Base-by-base conservation (phyloP, 2,888 invertebrate species). In the Lasius platythorax region DNA sequence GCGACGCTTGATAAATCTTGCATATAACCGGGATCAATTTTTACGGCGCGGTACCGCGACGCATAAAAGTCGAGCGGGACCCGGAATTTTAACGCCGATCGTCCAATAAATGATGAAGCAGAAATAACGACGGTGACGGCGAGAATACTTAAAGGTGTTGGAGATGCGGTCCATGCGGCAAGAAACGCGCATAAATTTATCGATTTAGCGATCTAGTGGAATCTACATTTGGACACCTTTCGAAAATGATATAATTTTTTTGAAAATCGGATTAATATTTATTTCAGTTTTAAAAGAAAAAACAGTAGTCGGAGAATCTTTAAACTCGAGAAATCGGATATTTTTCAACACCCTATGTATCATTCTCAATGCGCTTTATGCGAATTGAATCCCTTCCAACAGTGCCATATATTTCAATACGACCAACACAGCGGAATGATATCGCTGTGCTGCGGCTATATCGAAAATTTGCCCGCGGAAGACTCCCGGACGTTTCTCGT, bases 381-480 rank as follows among this genome's bases (percentile, higher is more conserved):
- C 30, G 28, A 53, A 23, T 30, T 28, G 78, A 76, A 78, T 82
- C n/a, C 23, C 40, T 68, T 78, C 40, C 78, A 23, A 64, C 46
- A 37, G 12, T 5, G 5, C 37, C 37, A 37, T 37, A 37, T 5
- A 5, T 5, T 37, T 37, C 37, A 53, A 64, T 76, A 50, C 46
- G 40, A 43, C n/a, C 40, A 33, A n/a, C 37, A n/a, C 28, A 28
- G 40, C 37, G 63, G 15, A 30, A 66, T 61, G n/a, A 64, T 33
- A 46, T 84, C 61, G 82, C 28, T 53, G 53, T 53, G 40, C 56
- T 56, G 68, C 23, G 28, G 33, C 30, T 63, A 46, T 84, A 78
- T 84, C 84, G 78, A 78, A 82, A 87, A 87, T 89, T 70, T 82
- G 85, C 64, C 85, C 66, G 67, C 83, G 83, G 85, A 85, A 50